phyloP scores from a whole-genome alignment of 2,888 invertebrate genomes.

The Zygothrica quintamaculata region DNA sequence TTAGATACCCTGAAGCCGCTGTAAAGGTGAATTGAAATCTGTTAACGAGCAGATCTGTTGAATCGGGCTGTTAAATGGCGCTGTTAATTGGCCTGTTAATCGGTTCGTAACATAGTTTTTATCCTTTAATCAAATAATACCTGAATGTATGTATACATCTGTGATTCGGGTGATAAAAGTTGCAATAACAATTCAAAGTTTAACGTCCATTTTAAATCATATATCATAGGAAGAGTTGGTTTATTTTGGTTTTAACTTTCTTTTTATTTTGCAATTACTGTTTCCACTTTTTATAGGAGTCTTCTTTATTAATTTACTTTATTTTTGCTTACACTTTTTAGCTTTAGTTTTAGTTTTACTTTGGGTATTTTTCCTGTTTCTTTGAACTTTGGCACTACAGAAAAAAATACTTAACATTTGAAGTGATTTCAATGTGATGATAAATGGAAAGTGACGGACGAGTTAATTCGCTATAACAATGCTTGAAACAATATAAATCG shows the following conservation, averaged over 20 bases:
- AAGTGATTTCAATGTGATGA: constrained; percentile 42
- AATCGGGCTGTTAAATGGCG: neutral
- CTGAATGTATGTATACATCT: neutral
- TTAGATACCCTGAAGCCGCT: constrained; percentile 1
- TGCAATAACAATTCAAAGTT: neutral
- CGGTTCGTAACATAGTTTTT: too few relatives aligned
- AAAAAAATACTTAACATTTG: constrained; percentile 48
- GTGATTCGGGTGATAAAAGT: neutral
- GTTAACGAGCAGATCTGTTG: neutral
- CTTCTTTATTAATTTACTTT: constrained; percentile 13
- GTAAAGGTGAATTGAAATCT: neutral
- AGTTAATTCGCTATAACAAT: constrained; percentile 28
- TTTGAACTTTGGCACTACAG: constrained; percentile 59
- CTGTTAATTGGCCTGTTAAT: too few relatives aligned
- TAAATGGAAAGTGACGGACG: constrained; percentile 52
- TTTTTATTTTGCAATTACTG: constrained; percentile 44
- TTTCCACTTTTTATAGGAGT: constrained; percentile 35
- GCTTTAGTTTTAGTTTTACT: constrained; percentile 10
- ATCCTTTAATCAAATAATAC: neutral
- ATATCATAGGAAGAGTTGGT: constrained; percentile 8
- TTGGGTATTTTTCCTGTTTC: constrained; percentile 30
- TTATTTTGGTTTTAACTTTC: constrained; percentile 34
- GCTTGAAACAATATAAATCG: constrained; percentile 35
- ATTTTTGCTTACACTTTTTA: constrained; percentile 39
- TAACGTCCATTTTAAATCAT: neutral